Conservation (phyloP, 2,888 invertebrate genomes). For the Clistopyga incitator region DNA sequence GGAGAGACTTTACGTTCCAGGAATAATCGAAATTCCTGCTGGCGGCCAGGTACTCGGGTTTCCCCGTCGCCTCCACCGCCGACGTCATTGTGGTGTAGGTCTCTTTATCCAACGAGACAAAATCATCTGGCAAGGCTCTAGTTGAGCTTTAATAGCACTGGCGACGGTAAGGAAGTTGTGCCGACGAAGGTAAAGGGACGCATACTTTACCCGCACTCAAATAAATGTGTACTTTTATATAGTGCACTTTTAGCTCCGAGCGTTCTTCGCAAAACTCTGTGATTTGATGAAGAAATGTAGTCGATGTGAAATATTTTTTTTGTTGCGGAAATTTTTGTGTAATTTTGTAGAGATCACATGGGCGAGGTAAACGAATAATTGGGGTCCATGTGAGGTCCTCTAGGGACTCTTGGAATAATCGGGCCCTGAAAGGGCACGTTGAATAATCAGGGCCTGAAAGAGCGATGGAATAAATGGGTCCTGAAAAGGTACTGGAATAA, state of each 20-base stretch:
- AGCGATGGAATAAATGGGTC: too few relatives aligned
- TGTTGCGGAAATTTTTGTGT: too few relatives aligned
- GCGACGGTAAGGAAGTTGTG: neutral
- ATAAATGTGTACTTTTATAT: neutral
- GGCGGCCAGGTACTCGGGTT: slow-evolving; percentile 20
- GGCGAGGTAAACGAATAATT: too few relatives aligned
- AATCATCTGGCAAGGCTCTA: slow-evolving; percentile 20
- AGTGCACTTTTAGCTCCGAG: neutral
- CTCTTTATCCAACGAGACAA: slow-evolving; percentile 15
- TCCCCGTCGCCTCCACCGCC: neutral
- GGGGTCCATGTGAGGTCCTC: too few relatives aligned
- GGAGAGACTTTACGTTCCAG: slow-evolving; percentile 39
- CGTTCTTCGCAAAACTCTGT: neutral
- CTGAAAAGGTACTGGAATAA: too few relatives aligned
- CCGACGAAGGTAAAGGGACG: neutral
- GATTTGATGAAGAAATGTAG: neutral
- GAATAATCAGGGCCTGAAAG: too few relatives aligned
- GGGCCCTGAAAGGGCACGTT: too few relatives aligned
- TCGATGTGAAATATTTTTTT: neutral
- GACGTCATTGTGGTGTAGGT: neutral
- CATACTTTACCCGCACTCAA: neutral
- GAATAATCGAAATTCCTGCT: slow-evolving; percentile 43
- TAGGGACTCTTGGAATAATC: too few relatives aligned
- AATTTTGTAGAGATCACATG: too few relatives aligned
- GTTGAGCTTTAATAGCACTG: slow-evolving; percentile 8